Percentiles rank a stretch among this genome's conserved stretches.
Conservation (phyloP, 1,140 invertebrate species). For the Pachyrhynchus sulphureomaculatus region DNA sequence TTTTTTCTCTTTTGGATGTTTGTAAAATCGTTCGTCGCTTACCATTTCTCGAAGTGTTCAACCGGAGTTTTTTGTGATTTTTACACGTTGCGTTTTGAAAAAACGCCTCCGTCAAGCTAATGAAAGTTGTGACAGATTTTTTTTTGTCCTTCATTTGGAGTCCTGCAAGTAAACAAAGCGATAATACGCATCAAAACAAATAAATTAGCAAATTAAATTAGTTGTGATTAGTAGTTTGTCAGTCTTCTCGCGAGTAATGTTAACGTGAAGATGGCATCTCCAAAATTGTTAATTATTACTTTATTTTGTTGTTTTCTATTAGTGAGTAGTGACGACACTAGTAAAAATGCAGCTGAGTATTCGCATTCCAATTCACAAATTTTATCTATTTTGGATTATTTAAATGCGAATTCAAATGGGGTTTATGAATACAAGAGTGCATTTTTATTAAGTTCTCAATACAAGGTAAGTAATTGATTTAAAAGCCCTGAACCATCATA, state of each 20-base stretch:
- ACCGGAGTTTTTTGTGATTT: too few relatives aligned
- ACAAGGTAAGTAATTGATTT: slow-evolving; percentile 35
- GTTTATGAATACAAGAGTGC: slow-evolving; percentile 28
- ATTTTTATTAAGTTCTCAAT: slow-evolving; percentile 26
- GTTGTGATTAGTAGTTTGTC: neutral
- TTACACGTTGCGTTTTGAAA: too few relatives aligned
- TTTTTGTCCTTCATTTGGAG: too few relatives aligned
- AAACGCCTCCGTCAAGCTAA: too few relatives aligned
- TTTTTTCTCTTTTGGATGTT: too few relatives aligned
- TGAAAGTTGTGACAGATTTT: too few relatives aligned
- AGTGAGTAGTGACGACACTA: neutral
- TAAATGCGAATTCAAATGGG: slow-evolving; percentile 31
- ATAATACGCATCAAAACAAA: too few relatives aligned
- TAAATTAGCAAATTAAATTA: too few relatives aligned
- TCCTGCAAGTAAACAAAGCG: too few relatives aligned
- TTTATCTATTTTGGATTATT: slow-evolving; percentile 22
- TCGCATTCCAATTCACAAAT: slow-evolving; percentile 35
- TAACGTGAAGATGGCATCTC: neutral
- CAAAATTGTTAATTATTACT: neutral
- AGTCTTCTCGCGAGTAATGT: neutral
- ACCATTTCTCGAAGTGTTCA: too few relatives aligned
- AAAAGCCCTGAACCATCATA: too few relatives aligned
- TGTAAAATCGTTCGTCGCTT: too few relatives aligned
- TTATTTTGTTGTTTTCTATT: neutral
- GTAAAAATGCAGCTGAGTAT: neutral